Conservation (phyloP, 92 coral and sea anemone species). For the Epizoanthus ramosus region DNA sequence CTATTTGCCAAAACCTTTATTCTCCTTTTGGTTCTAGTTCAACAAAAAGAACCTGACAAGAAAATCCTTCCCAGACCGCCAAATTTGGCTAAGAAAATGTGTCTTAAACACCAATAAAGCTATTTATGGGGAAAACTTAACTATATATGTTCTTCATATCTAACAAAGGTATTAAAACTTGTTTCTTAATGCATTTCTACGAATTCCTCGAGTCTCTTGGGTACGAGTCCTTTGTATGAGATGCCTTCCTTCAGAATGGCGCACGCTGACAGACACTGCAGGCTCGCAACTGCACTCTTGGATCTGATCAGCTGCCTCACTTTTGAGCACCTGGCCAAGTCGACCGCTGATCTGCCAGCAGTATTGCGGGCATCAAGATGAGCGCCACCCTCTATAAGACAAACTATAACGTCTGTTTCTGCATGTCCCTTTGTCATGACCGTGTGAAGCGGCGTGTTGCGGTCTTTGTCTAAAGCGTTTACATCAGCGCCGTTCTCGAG, state of each 20-base stretch:
- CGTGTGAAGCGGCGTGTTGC: slow-evolving; percentile 73
- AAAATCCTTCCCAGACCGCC: too few relatives aligned
- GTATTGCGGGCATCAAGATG: slow-evolving; percentile 76
- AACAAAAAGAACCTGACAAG: too few relatives aligned
- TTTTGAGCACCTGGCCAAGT: slow-evolving; percentile 68
- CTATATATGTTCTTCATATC: too few relatives aligned
- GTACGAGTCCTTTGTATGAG: slow-evolving; percentile 58
- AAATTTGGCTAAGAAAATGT: too few relatives aligned
- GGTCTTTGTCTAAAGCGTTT: slow-evolving; percentile 55
- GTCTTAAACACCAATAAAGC: too few relatives aligned
- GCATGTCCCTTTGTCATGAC: slow-evolving; percentile 80
- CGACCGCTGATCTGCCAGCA: slow-evolving; percentile 63
- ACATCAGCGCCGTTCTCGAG: slow-evolving; percentile 70
- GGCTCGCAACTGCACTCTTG: slow-evolving; percentile 62
- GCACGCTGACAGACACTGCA: slow-evolving; percentile 78
- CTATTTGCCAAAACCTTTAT: too few relatives aligned
- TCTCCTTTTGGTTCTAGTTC: too few relatives aligned
- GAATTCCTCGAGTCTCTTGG: slow-evolving; percentile 68
- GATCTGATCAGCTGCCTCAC: slow-evolving; percentile 57
- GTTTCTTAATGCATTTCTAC: slow-evolving; percentile 63
- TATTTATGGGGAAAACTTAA: too few relatives aligned
- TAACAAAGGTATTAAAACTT: too few relatives aligned
- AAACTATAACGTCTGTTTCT: slow-evolving; percentile 63
- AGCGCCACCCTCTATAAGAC: slow-evolving; percentile 62
- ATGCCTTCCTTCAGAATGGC: slow-evolving; percentile 48